These are phyloP conservation scores for Lomographa bimaculata DNA, from an alignment of 2,888 invertebrate species.

Conservation along the genomic window DNA sequence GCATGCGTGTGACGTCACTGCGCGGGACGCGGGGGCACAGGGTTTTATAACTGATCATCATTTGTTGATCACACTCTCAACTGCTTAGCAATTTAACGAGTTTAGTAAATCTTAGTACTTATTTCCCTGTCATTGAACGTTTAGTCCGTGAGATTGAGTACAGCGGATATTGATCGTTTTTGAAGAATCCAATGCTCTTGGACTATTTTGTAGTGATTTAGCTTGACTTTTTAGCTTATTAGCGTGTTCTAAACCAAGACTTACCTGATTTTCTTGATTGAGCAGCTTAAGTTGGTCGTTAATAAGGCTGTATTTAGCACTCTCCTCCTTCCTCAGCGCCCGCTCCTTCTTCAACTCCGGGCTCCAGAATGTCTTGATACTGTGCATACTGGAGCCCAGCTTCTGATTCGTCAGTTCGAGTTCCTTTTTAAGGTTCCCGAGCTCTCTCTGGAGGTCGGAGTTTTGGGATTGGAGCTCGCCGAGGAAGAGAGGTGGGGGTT, in stretches of 20 bases:
- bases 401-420: slow-evolving; percentile 98
- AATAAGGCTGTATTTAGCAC: slow-evolving; percentile 97
- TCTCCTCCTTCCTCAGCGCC: slow-evolving; percentile 97
- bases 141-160: too few relatives aligned
- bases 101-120: too few relatives aligned
- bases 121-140: too few relatives aligned
- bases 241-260: too few relatives aligned
- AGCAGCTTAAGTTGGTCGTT: slow-evolving; percentile 98
- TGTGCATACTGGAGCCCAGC: slow-evolving; percentile 99
- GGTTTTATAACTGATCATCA: slow-evolving; percentile 23
- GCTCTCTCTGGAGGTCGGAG: slow-evolving; percentile 96
- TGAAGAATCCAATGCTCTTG: too few relatives aligned
- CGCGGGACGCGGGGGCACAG: slow-evolving; percentile 31
- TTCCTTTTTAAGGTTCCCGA: slow-evolving; percentile 94
- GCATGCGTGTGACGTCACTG: slow-evolving; percentile 57
- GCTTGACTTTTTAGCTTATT: too few relatives aligned
- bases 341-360: slow-evolving; percentile 99
- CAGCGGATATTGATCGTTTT: slow-evolving; percentile 15
- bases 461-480: slow-evolving; percentile 97
- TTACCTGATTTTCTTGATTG: slow-evolving; percentile 98
- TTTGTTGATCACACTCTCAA: slow-evolving; percentile 16
- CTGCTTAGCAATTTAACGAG: too few relatives aligned
- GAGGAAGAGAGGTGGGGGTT: slow-evolving; percentile 87
- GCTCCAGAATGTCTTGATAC: slow-evolving; percentile 99
- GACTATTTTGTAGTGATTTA: too few relatives aligned